Base-by-base conservation (phyloP, 2,888 invertebrate genomes). In the Bruchidius siliquastri region DNA sequence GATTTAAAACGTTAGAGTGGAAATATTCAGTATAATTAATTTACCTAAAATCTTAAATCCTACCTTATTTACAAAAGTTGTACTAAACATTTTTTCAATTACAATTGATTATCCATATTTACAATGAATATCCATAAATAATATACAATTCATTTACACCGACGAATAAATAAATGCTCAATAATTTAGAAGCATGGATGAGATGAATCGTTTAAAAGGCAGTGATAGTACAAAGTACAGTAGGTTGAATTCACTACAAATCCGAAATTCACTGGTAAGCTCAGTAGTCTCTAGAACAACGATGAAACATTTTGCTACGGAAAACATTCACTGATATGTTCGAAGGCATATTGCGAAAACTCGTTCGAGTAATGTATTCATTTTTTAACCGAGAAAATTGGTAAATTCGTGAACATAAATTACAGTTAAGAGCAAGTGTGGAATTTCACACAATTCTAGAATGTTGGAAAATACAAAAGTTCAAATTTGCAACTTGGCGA, bases 201-300 rank as follows among this genome's bases (percentile, higher is more conserved):
- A 73, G 78, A 79, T 77, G 77, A 79, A 76, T 75, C 76, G 77
- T n/a, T 68, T 76, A 72, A 74, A 78, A 82, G 82, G 82, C 83
- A 83, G 83, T 83, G 83, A 80, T 82, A 82, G 77, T 79, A 78
- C 81, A 79, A 76, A 81, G 78, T 79, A 79, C 79, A 79, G 79
- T 79, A 76, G 75, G 76, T 76, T 75, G 74, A 73, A 75, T 73
- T 76, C 75, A 73, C 74, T 74, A 72, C 49, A 69, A 70, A 71
- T 71, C 20, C 22, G 22, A 68, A 22, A 22, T 21, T 20, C 21
- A 66, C 18, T 30, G 32, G 21, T 18, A 22, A 32, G 10, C 6
- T 49, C 18, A 49, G 49, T 13, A 8, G 18, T 1, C 18, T 49
- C 6, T 30, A 30, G 30, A 30, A 8, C 8, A n/a, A n/a, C n/a